Conservation (phyloP, 1,140 invertebrate genomes). For the Littorina saxatilis region DNA sequence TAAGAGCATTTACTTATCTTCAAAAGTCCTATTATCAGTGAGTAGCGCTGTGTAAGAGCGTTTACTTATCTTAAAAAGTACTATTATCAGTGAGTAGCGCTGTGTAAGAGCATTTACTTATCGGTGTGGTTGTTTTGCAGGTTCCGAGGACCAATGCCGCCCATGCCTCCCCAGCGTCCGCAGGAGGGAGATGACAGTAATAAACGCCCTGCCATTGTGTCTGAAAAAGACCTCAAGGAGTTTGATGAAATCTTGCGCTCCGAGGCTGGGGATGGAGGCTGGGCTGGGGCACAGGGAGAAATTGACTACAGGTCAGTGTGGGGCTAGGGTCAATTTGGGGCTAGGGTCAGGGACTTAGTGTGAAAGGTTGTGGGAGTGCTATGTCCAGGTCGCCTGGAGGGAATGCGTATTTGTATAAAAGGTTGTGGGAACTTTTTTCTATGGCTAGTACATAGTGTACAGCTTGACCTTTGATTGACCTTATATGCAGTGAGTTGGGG, state of each 20-base stretch:
- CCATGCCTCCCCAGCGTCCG: constrained; percentile 56
- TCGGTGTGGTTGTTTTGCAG: background rate
- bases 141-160: constrained; percentile 59
- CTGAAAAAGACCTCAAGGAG: constrained; percentile 92
- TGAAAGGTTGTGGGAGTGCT: background rate
- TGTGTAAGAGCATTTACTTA: too few species aligned
- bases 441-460: too few species aligned
- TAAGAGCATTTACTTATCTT: too few species aligned
- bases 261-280: constrained; percentile 86
- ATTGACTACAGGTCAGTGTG: constrained; percentile 91
- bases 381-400: too few species aligned
- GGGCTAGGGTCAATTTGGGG: constrained; percentile 78
- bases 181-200: constrained; percentile 50
- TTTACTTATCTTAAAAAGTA: too few species aligned
- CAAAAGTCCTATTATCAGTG: too few species aligned
- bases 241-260: constrained; percentile 91
- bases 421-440: too few species aligned
- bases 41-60: too few species aligned
- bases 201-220: constrained; percentile 87
- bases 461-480: too few species aligned
- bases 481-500: too few species aligned
- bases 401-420: background rate
- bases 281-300: constrained; percentile 91
- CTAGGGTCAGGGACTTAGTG: constrained; percentile 84
- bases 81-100: too few species aligned